Evolutionary conservation across 2,888 invertebrate species (phyloP), one percentile per base, ranked within the genome.

Genomic region (Tubulanus polymorphus): DNA sequence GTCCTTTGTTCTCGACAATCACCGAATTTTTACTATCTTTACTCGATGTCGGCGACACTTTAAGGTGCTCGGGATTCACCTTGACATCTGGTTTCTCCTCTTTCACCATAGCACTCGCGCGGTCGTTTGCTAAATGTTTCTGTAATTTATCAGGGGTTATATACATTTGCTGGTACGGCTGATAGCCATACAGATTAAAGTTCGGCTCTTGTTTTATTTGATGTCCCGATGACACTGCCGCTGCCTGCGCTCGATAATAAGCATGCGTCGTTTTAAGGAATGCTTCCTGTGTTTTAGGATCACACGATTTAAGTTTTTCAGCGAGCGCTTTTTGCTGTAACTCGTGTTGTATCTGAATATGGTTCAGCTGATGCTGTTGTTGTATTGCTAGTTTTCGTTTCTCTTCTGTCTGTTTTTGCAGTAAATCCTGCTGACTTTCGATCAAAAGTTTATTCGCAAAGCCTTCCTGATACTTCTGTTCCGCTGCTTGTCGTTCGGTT

Each of bases 151-250:
- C 79, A 30, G 71, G 70, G 20, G 76, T 68, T 20, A 79, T 76
- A 48, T 72, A 77, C 15, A 73, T 69, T 56, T 73, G 75, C 46
- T 74, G 74, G 57, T 70, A 73, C 37, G 78, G 74, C 59, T 75
- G 75, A 61, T 78, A 79, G 20, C 79, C 79, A 63, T 79, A 79
- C 26, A 79, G 65, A 64, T 71, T 78, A 59, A 76, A 79, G 58
- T 69, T 72, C 18, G 72, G 66, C 68, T 68, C 59, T 55, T 58
- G 56, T 67, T 70, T 54, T 55, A 55, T 50, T 25, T 28, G 23
- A 18, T 18, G 20, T 3, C 3, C 49, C 18, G 49, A 3, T 25
- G 26, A 29, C 3, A 30, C 41, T 23, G 18, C 20, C 18, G 18
- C 46, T 8, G 49, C 30, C 49, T 18, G 28, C 28, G 18, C 18